Base-by-base conservation (phyloP, 1,140 invertebrate genomes). In the Diorhabda sublineata region DNA sequence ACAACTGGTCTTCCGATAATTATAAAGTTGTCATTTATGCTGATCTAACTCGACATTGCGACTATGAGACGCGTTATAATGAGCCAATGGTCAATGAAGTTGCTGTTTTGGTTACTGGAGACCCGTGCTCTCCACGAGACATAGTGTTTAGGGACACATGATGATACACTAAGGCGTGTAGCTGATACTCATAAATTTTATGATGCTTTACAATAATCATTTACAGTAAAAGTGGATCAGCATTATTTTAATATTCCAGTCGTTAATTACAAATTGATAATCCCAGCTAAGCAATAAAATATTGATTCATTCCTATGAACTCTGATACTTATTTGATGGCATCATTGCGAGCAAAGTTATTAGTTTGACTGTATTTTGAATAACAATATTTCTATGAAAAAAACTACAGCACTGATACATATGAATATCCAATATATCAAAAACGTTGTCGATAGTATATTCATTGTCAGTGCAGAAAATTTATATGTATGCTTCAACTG, bases 71-170 rank as follows among this genome's bases (percentile, higher is more conserved):
- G 3, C 58, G 58, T 9, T 59, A 9, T 11, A 59, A 59, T 59
- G 58, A 7, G 2, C 58, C 58, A 41, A 59, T 26, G 8, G 5
- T 26, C 7, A 59, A 59, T 26, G 58, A 42, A 59, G 11, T 59
- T n/a, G 58, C 58, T 59, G 58, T 7, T 57, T 57, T 57, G 56
- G 56, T 7, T 4, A 57, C 56, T 57, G 56, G 56, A 7, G 56
- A 57, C 56, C 56, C 56, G 11, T 57, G 5, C 26, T 57, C 56
- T 57, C 56, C 5, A 57, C 59, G 59, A 61, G 59, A 61, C 6
- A 61, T 61, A 61, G 11, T 61, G 26, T 61, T 61, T 26, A 26
- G 26, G 26, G 26, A 1, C 26, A 26, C 26, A 26, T 26, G 26
- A 26, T 26, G 1, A 26, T 26, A 26, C 26, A 1, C 11, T 11